Percentiles rank a stretch among this genome's conserved stretches.
phyloP scores from a whole-genome alignment of 2,888 invertebrate genomes.

The Xanthia togata region DNA sequence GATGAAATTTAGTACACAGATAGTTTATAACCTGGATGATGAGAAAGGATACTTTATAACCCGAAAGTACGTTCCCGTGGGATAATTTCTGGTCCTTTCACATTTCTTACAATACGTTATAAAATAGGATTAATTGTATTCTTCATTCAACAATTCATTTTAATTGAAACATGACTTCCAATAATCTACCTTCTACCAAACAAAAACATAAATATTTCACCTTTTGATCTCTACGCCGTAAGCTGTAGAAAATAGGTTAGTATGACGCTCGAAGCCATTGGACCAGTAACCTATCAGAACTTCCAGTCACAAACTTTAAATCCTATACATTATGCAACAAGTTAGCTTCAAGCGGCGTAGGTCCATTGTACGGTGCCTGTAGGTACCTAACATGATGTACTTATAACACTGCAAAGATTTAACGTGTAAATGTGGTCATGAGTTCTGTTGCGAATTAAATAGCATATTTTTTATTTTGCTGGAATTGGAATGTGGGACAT shows the following conservation, averaged over 20 bases:
- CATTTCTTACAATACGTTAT: background rate
- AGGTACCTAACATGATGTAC: slow-evolving; percentile 4
- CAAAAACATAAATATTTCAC: slow-evolving; percentile 1
- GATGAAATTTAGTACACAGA: too few species aligned
- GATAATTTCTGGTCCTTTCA: too few species aligned
- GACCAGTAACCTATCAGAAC: slow-evolving; percentile 46
- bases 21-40: too few species aligned
- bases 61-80: too few species aligned
- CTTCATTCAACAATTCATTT: background rate
- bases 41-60: too few species aligned
- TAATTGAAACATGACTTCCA: background rate
- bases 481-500: too few species aligned
- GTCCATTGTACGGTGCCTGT: background rate
- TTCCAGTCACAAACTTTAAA: slow-evolving; percentile 56
- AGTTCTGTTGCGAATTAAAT: background rate
- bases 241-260: slow-evolving; percentile 37
- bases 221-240: background rate
- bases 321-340: slow-evolving; percentile 59
- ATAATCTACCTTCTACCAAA: background rate
- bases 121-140: background rate
- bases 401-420: slow-evolving; percentile 14
- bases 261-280: slow-evolving; percentile 29
- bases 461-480: background rate
- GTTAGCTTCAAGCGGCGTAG: slow-evolving; percentile 26
- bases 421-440: background rate